Percentiles rank a stretch among this genome's conserved stretches.
Conservation (phyloP, 2,797 vertebrate species). For the Jordanella pulchra region DNA sequence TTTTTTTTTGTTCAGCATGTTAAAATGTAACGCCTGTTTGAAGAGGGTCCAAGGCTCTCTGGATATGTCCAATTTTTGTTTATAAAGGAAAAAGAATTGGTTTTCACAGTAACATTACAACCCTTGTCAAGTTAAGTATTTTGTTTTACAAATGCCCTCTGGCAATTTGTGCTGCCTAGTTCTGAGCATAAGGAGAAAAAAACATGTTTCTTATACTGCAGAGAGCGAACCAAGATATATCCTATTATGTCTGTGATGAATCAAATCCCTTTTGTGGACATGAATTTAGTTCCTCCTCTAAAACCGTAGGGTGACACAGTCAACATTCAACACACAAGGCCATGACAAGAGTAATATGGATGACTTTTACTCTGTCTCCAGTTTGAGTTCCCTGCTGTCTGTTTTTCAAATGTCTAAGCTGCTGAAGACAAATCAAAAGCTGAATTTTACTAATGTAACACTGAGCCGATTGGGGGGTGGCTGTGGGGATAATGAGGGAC, state of each 20-base stretch:
- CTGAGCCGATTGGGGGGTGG: constrained; percentile 75
- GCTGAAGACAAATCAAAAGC: constrained; percentile 81
- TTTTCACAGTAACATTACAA: constrained; percentile 69
- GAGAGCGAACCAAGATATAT: constrained; percentile 73
- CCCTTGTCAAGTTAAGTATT: constrained; percentile 67
- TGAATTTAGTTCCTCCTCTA: constrained; percentile 60
- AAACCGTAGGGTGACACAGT: constrained; percentile 67
- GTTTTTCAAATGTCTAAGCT: constrained; percentile 66
- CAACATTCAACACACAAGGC: constrained; percentile 72
- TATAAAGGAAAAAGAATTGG: constrained; percentile 49
- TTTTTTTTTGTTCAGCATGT: constrained; percentile 24
- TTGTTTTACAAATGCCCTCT: constrained; percentile 76
- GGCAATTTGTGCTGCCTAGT: constrained; percentile 56
- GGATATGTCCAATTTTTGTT: constrained; percentile 44
- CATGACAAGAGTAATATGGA: constrained; percentile 55
- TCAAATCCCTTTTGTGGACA: constrained; percentile 66
- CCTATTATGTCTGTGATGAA: constrained; percentile 73
- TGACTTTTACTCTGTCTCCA: constrained; percentile 45
- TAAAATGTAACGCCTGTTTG: constrained; percentile 27
- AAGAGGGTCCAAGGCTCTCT: constrained; percentile 15
- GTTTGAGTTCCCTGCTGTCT: constrained; percentile 47
- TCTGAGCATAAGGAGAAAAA: constrained; percentile 12
- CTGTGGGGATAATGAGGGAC: constrained; percentile 79
- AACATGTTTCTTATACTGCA: constrained; percentile 63
- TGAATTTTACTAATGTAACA: constrained; percentile 82